A percentile compares a stretch with the other conserved stretches of the same genome.
Evolutionary conservation across 2,888 invertebrate species (phyloP).

Genomic region (Andrena flavipes): DNA sequence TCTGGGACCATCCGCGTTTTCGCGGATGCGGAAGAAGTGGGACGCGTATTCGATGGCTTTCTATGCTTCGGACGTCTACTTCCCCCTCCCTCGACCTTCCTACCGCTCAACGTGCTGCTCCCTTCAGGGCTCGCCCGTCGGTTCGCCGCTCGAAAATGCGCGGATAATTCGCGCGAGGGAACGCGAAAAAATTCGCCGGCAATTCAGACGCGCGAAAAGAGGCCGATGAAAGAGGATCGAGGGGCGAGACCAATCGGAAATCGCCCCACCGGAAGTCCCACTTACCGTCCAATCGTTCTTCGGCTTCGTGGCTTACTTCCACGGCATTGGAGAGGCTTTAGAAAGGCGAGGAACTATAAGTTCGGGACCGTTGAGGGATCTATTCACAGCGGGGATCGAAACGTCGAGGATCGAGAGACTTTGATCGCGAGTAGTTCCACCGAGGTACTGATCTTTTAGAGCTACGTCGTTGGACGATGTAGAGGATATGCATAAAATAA

Average conservation of each 20-base stretch:
- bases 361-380: slow-evolving; percentile 60
- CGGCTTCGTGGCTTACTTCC: slow-evolving; percentile 73
- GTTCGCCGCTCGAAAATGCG: background rate
- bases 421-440: background rate
- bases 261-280: slow-evolving; percentile 66
- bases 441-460: background rate
- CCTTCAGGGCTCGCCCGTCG: background rate
- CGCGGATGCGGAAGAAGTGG: slow-evolving; percentile 69
- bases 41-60: slow-evolving; percentile 61
- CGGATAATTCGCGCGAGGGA: slow-evolving; percentile 7
- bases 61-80: slow-evolving; percentile 42
- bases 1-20: slow-evolving; percentile 48
- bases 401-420: background rate
- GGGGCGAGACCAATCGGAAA: slow-evolving; percentile 64
- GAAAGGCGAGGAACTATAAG: slow-evolving; percentile 79
- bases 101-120: background rate
- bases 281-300: slow-evolving; percentile 74
- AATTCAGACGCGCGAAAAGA: slow-evolving; percentile 36
- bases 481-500: background rate
- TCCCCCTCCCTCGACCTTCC: slow-evolving; percentile 21
- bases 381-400: slow-evolving; percentile 48
- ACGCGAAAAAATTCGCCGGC: slow-evolving; percentile 34
- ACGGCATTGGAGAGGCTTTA: slow-evolving; percentile 72
- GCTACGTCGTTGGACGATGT: background rate
- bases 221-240: slow-evolving; percentile 30